A percentile compares a stretch with the other conserved stretches of the same genome.
Conservation (phyloP, 2,797 vertebrate species). For the Calcarius lapponicus region DNA sequence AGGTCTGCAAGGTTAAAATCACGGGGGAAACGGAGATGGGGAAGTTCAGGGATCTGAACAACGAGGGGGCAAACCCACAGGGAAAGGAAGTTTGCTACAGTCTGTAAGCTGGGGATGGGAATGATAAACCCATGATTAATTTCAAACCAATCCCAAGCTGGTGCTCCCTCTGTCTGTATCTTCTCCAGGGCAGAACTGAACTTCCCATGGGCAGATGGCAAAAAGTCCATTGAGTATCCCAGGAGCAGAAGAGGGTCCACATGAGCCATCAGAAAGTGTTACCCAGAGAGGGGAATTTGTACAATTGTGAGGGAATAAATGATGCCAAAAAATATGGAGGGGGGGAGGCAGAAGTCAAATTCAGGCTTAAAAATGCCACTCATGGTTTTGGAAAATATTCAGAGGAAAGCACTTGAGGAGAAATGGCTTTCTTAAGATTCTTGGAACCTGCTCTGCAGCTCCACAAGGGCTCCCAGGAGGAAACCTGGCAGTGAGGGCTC, state of each 20-base stretch:
- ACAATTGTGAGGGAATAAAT: neutral
- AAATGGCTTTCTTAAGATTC: neutral
- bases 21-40: rapidly evolving
- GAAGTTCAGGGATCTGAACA: neutral
- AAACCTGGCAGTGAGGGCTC: neutral
- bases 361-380: neutral
- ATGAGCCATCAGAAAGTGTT: rapidly evolving
- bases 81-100: neutral
- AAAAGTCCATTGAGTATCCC: rapidly evolving
- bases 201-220: neutral
- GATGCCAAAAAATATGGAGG: neutral
- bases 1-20: neutral
- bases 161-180: neutral
- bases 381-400: neutral
- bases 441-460: neutral
- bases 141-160: neutral
- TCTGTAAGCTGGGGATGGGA: neutral
- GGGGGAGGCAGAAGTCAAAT: neutral
- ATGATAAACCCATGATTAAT: neutral
- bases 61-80: rapidly evolving
- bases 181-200: neutral
- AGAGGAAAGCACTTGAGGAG: neutral
- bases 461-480: neutral
- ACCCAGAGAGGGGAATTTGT: neutral
- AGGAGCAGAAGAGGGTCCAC: neutral